phyloP scores from a whole-genome alignment of 1,140 invertebrate species.

The Pinna nobilis region DNA sequence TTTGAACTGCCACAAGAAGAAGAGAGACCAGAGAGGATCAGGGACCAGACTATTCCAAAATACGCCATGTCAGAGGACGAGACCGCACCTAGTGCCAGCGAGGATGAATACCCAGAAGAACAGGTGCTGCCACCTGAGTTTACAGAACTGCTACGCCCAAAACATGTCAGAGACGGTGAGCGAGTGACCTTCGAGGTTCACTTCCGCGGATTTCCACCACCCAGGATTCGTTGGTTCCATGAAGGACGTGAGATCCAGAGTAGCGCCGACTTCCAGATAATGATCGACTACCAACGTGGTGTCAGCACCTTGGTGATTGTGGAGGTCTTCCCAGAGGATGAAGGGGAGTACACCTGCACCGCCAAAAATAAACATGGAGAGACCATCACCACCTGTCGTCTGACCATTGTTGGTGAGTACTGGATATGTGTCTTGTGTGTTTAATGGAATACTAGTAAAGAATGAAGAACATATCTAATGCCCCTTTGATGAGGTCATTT shows the following conservation, averaged over 20 bases:
- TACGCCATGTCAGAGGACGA: slow-evolving; percentile 48
- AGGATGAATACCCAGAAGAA: slow-evolving; percentile 59
- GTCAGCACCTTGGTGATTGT: slow-evolving; percentile 69
- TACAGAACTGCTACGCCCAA: slow-evolving; percentile 66
- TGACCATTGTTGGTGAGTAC: slow-evolving; percentile 68
- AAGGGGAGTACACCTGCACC: slow-evolving; percentile 92
- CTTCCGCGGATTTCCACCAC: slow-evolving; percentile 64
- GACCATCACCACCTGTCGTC: slow-evolving; percentile 76
- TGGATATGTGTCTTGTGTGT: not conserved
- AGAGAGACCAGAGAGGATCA: slow-evolving; percentile 27
- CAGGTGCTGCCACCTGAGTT: slow-evolving; percentile 65
- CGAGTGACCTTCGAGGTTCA: slow-evolving; percentile 62
- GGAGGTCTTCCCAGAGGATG: slow-evolving; percentile 81
- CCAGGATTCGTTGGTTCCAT: slow-evolving; percentile 73
- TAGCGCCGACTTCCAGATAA: slow-evolving; percentile 68
- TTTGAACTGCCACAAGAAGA: slow-evolving; percentile 43
- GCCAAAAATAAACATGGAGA: slow-evolving; percentile 93
- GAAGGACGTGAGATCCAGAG: slow-evolving; percentile 66
- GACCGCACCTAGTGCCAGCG: slow-evolving; percentile 43
- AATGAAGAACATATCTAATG: not conserved
- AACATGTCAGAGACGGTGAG: slow-evolving; percentile 65
- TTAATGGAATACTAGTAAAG: not conserved
- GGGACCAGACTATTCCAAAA: slow-evolving; percentile 40
- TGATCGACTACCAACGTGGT: slow-evolving; percentile 60
- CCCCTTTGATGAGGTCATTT: too few species aligned